Percentiles rank a stretch among this genome's conserved stretches.
phyloP scores from a whole-genome alignment of 2,797 vertebrate genomes.

The Schizopygopsis pylzovi region DNA sequence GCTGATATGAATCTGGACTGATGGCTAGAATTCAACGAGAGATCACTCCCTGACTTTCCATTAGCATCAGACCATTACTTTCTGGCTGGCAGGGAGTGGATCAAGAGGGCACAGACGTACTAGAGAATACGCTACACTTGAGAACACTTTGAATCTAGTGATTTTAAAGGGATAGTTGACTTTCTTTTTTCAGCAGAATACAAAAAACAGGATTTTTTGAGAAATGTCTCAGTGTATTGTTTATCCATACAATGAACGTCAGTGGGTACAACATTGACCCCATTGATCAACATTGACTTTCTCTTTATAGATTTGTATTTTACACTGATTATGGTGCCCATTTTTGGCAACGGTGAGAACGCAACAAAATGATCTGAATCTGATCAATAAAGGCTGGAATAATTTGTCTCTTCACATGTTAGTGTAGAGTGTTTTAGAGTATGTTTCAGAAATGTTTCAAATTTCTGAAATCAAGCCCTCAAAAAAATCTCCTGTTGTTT shows the following conservation, averaged over 20 bases:
- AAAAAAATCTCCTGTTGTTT: neutral
- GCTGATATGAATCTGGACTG: constrained; percentile 16
- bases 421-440: neutral
- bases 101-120: neutral
- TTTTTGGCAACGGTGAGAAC: too few species aligned
- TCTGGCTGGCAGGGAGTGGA: neutral
- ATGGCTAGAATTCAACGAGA: neutral
- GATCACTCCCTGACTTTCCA: neutral
- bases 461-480: neutral
- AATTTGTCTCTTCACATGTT: neutral
- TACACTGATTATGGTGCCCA: too few species aligned
- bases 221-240: neutral
- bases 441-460: neutral
- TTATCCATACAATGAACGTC: neutral
- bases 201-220: neutral
- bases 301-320: too few species aligned
- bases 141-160: neutral
- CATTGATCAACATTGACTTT: too few species aligned
- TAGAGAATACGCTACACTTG: neutral
- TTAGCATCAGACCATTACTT: constrained; percentile 20
- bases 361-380: too few species aligned
- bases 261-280: too few species aligned
- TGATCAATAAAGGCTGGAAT: too few species aligned
- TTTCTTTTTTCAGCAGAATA: neutral
- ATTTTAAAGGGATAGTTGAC: neutral